Percentiles rank a stretch among this genome's conserved stretches.
Evolutionary conservation across 2,113 vertebrate genomes (phyloP).

Genomic region (Lichenostomus cassidix): DNA sequence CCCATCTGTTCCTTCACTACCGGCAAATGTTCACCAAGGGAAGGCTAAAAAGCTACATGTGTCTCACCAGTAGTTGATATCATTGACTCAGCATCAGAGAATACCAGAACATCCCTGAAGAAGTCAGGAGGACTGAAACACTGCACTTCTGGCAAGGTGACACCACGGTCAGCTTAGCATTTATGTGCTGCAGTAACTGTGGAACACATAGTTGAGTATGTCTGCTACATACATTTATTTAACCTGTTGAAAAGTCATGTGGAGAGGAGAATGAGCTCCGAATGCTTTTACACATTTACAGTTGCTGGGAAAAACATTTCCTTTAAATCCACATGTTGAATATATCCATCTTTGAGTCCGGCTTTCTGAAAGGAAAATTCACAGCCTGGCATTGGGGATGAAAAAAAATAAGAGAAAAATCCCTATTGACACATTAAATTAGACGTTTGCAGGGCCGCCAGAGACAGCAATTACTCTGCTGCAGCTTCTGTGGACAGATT

Average conservation of each 20-base stretch:
- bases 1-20: constrained; percentile 29
- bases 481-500: constrained; percentile 44
- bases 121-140: not conserved
- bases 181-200: not conserved
- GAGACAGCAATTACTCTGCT: constrained; percentile 58
- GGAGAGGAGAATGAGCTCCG: constrained; percentile 11
- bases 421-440: constrained; percentile 75
- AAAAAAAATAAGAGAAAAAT: constrained; percentile 65
- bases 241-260: constrained; percentile 31
- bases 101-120: not conserved
- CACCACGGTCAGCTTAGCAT: not conserved
- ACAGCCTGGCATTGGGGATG: constrained; percentile 37
- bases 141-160: not conserved
- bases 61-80: not conserved
- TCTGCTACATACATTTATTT: constrained; percentile 23
- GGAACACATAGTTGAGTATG: not conserved
- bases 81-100: not conserved
- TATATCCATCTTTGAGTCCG: constrained; percentile 57
- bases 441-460: constrained; percentile 57
- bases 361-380: constrained; percentile 63
- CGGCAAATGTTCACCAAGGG: not conserved
- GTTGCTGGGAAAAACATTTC: constrained; percentile 30
- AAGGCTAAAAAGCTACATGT: not conserved
- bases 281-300: constrained; percentile 60
- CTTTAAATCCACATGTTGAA: constrained; percentile 57